Evolutionary conservation across 2,888 invertebrate genomes (phyloP), one percentile per base, ranked within the genome.

Genomic region (Drosophila siamana): DNA sequence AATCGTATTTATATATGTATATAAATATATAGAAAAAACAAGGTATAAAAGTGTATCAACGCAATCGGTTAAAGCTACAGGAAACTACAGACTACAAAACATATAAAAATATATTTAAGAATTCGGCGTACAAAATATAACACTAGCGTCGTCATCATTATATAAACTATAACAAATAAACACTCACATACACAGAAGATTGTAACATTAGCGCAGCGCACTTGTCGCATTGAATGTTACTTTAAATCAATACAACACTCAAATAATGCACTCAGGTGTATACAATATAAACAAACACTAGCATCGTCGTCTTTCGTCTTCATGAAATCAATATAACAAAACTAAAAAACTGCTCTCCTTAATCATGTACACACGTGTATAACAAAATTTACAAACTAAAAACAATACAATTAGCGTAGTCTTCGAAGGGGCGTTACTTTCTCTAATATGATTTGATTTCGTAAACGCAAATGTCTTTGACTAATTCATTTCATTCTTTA

Each of bases 51-150:
- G 86, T 89, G 75, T 74, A 60, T 78, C 69, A 86, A 87, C 83
- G 84, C 74, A 89, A 89, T 87, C 47, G 68, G 48, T 69, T 81
- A 83, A 84, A 78, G 75, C 87, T 84, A 87, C 78, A 68, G 74
- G 70, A 77, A 79, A 78, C 88, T 86, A 88, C 74, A 71, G 69
- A 84, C 90, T 89, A 90, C 88, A 90, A 83, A 86, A 82, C 86
- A 87, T 85, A 85, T 78, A 82, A 84, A 86, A 84, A 84, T 82
- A 86, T 74, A 72, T 69, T 69, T 62, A 72, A 79, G 85, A 81
- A 64, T 70, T 76, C 74, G 65, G 64, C 82, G 68, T 82, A 77
- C 38, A 76, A 75, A 82, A 80, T 68, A 83, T 69, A 72, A 69
- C 63, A 79, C 66, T 81, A 78, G 61, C 41, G 55, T 59, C 50